Percentiles rank a stretch among this genome's conserved stretches.
phyloP scores from a whole-genome alignment of 2,113 vertebrate species.

The Aphyosemion australe region DNA sequence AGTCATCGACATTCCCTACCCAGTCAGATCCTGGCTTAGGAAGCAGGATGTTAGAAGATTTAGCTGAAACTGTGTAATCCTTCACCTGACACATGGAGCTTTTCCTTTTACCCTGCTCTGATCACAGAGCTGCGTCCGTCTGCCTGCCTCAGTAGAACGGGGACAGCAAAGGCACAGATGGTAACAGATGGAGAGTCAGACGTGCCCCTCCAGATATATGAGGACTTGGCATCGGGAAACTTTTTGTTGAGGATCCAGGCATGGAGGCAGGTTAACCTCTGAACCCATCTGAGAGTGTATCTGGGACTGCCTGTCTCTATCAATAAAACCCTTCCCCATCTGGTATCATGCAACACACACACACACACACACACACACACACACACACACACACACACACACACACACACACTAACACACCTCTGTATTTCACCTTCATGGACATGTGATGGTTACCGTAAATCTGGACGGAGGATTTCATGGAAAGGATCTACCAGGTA shows the following conservation, averaged over 20 bases:
- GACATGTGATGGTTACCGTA: conserved; percentile 7
- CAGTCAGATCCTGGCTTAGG: no score
- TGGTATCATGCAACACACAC: neutral
- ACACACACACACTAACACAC: neutral
- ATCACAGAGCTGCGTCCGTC: conserved; percentile 41
- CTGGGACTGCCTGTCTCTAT: conserved; percentile 28
- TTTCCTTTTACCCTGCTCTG: conserved; percentile 44
- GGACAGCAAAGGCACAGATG: conserved; percentile 75
- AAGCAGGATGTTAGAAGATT: neutral
- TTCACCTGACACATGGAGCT: conserved; percentile 25
- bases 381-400: no score
- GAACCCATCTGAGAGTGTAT: conserved; percentile 47
- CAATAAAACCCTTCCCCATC: neutral
- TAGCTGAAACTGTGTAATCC: conserved; percentile 14
- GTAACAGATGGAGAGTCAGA: conserved; percentile 80
- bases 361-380: no score
- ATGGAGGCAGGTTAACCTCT: conserved; percentile 72
- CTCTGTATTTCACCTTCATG: conserved; percentile 5
- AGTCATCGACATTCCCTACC: no score
- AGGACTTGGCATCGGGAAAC: conserved; percentile 68
- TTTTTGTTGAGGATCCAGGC: conserved; percentile 71
- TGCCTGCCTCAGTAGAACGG: conserved; percentile 59
- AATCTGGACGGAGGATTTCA: neutral
- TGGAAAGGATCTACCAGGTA: conserved; percentile 5
- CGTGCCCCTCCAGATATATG: conserved; percentile 75